Evolutionary conservation across 2,113 vertebrate genomes (phyloP), one percentile per base, ranked within the genome.

Genomic region (Falco punctatus): DNA sequence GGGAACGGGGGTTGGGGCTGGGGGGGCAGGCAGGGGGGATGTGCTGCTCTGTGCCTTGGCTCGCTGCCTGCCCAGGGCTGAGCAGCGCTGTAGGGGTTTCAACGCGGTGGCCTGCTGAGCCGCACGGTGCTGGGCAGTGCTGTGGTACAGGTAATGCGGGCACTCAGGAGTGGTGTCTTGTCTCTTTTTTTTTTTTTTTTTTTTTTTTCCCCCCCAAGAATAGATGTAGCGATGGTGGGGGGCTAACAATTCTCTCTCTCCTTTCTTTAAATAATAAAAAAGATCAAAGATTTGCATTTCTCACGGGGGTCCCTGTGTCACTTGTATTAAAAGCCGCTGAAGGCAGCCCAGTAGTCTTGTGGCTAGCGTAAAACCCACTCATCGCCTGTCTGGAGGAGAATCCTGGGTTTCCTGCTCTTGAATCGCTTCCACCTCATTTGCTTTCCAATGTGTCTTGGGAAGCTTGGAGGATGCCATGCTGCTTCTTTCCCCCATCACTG

Each of bases 1-100:
- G 1, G 0, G 0, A 30, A 8, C 6, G 3, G 9, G 35, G 38
- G 52, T 2, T 17, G 35, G 6, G 49, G 35, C 20, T 22, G 52
- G 6, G n/a, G 72, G 44, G 81, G 5, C 28, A 14, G 1, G 42
- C 28, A 30, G 38, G 33, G 38, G 62, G 4, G 8, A 27, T 32
- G 35, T 79, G 58, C 52, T 24, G 4, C 38, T 0, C 18, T 82
- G 38, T 38, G 38, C 38, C 38, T 38, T 38, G 38, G 38, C 38
- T 38, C 38, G 38, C 38, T 38, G 38, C 38, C 38, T 10, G 38
- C 38, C 38, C 38, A 38, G 38, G 38, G 6, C 4, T 81, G 54
- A 69, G 77, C 40, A 9, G 27, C 57, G 3, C 17, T 10, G 5
- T 11, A 1, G 2, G 14, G 12, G 55, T 77, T 26, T 65, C 28